Conservation (phyloP, 1,140 invertebrate species). For the Muscidifurax raptorellus region DNA sequence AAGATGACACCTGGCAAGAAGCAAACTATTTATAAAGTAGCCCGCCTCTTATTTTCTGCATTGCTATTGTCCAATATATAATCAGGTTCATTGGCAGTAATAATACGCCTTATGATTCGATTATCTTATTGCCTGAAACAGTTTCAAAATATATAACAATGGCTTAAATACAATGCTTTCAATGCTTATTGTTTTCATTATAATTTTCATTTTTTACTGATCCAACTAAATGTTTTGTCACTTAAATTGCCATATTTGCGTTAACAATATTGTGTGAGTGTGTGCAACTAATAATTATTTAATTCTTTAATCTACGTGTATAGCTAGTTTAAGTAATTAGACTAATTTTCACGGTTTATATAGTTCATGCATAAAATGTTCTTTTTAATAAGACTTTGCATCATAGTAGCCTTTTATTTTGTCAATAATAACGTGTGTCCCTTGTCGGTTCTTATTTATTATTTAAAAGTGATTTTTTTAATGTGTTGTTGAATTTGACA, state of each 20-base stretch:
- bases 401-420: not conserved
- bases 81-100: conserved; percentile 16
- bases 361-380: not conserved
- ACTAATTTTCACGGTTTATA: not conserved
- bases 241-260: not conserved
- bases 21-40: conserved; percentile 54
- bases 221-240: not conserved
- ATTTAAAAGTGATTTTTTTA: not conserved
- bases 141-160: conserved; percentile 10
- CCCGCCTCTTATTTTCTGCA: not conserved
- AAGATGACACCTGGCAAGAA: conserved; percentile 25
- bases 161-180: conserved; percentile 9
- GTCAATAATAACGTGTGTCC: not conserved
- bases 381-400: not conserved
- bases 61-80: conserved; percentile 5
- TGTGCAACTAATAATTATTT: not conserved
- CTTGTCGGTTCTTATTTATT: not conserved
- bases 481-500: not conserved
- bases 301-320: not conserved
- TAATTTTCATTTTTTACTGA: conserved; percentile 12
- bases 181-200: not conserved
- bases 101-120: not conserved
- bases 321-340: not conserved
- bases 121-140: not conserved
- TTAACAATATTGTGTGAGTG: not conserved